Conservation (phyloP, 2,797 vertebrate genomes). For the Craterocephalus amniculus region DNA sequence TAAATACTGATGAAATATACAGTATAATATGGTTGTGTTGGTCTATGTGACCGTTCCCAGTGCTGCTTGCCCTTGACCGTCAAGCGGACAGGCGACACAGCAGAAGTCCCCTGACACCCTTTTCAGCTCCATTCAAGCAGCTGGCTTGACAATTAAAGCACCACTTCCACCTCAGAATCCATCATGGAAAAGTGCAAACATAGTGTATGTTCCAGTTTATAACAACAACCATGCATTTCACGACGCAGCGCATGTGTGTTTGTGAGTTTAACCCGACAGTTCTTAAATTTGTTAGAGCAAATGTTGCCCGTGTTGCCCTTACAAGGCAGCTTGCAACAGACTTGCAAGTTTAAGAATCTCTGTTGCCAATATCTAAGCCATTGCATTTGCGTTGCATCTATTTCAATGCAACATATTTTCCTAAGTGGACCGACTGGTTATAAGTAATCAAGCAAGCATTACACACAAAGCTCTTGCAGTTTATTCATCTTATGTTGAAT, state of each 20-base stretch:
- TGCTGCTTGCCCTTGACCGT: constrained; percentile 88
- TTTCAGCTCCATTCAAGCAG: constrained; percentile 74
- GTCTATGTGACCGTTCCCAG: constrained; percentile 42
- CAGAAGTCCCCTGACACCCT: constrained; percentile 85
- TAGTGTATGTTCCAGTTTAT: constrained; percentile 86
- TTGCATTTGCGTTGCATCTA: too few species aligned
- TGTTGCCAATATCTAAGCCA: background rate
- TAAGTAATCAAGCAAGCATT: too few species aligned
- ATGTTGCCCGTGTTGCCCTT: constrained; percentile 14
- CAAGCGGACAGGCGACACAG: constrained; percentile 81
- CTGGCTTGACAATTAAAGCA: constrained; percentile 87
- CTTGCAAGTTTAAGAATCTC: background rate
- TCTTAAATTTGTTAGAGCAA: constrained; percentile 28
- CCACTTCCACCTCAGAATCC: constrained; percentile 86
- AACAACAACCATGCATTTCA: constrained; percentile 75
- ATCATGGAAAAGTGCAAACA: constrained; percentile 88
- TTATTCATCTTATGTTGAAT: too few species aligned
- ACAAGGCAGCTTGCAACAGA: background rate
- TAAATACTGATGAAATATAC: background rate
- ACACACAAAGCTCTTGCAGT: too few species aligned
- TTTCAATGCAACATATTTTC: too few species aligned
- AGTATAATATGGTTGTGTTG: constrained; percentile 9
- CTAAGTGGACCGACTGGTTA: too few species aligned
- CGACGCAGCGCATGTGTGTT: constrained; percentile 21
- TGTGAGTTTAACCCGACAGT: constrained; percentile 22